Conservation (phyloP, 2,888 invertebrate genomes). For the Liposcelis brunnea region DNA sequence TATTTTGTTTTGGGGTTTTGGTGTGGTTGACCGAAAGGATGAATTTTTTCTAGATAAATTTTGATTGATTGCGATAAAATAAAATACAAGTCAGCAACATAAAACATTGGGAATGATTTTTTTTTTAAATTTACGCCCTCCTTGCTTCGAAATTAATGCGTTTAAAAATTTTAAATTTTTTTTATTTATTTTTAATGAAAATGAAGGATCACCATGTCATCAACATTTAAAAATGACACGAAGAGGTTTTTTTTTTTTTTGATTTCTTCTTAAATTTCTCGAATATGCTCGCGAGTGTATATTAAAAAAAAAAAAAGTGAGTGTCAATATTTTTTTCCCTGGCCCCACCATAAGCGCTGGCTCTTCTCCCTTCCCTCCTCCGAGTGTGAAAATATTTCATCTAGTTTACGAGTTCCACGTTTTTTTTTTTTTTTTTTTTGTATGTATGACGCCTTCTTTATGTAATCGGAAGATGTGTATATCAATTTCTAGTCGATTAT, state of each 20-base stretch:
- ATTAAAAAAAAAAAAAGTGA: background rate
- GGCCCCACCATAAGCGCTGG: background rate
- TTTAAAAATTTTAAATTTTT: background rate
- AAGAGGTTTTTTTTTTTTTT: background rate
- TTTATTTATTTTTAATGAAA: background rate
- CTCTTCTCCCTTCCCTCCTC: background rate
- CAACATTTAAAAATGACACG: background rate
- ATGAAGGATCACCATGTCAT: background rate
- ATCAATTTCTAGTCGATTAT: conserved; percentile 9
- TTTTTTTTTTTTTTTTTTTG: too few relatives aligned
- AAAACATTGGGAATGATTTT: too few relatives aligned
- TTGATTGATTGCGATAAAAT: too few relatives aligned
- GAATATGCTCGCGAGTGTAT: too few relatives aligned
- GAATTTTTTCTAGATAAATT: too few relatives aligned
- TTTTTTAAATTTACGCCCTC: too few relatives aligned
- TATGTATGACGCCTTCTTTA: background rate
- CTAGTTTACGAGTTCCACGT: conserved; percentile 4
- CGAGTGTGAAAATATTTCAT: background rate
- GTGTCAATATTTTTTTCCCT: background rate
- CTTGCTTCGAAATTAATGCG: too few relatives aligned
- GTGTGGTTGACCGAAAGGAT: too few relatives aligned
- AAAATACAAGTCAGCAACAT: too few relatives aligned
- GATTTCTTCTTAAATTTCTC: too few relatives aligned
- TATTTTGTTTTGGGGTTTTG: too few relatives aligned
- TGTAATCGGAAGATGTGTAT: conserved; percentile 3